Evolutionary conservation across 2,797 vertebrate genomes (phyloP), one percentile per base, ranked within the genome.

Genomic region (Octomys mimax): DNA sequence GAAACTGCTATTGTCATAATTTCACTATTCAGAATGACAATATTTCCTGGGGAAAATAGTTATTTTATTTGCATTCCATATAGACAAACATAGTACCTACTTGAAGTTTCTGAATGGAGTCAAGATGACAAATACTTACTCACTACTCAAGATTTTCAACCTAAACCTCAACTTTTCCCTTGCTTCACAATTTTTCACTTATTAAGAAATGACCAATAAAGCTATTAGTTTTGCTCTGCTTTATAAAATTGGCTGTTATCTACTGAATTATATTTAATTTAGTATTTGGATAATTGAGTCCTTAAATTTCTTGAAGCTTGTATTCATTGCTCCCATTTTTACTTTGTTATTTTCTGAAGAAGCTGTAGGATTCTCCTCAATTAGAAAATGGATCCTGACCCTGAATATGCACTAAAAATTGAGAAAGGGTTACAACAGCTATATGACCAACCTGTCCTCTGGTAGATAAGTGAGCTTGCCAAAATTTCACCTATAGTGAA

Each of bases 291-390:
- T 12, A 6, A 86, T 39, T 71, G 12, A 85, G 64, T 81, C 66
- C n/a, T 92, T 94, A 28, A 94, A 92, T 91, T 86, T 92, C 91
- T 81, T 94, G 39, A 80, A 33, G 77, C 88, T 94, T 92, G 3
- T n/a, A 90, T 95, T 86, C 6, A 21, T 84, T 95, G 33, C 64
- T 90, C 2, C 68, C 96, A 84, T 70, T 92, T 83, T 81, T 77
- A 61, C 8, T 71, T 95, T 12, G 5, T 57, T 84, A 21, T 95
- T 95, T 95, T 86, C 62, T 85, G n/a, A 95, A 93, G 59, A 94
- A 75, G 21, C 54, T 61, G n/a, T 87, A 80, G 9, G 33, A 42
- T 79, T 85, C 18, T 5, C 31, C 24, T 87, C n/a, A 54, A 1
- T n/a, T 61, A 91, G 26, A 81, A 14, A 88, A 59, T 95, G 19